A percentile compares a stretch with the other conserved stretches of the same genome.
Evolutionary conservation across 2,888 invertebrate species (phyloP).

Genomic region (Caenorhabditis becei): DNA sequence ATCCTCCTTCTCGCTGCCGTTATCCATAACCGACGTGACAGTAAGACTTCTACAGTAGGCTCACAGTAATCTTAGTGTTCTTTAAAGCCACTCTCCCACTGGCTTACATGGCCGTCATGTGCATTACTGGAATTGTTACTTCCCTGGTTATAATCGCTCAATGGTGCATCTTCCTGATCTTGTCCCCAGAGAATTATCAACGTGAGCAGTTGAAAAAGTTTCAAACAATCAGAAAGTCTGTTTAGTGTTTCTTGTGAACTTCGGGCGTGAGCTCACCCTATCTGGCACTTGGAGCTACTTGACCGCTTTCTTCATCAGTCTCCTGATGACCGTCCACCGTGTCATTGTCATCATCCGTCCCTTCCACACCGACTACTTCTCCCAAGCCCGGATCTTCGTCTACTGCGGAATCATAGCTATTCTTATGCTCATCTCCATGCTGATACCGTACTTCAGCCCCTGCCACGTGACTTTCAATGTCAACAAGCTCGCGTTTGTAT

Average conservation of each 20-base stretch:
- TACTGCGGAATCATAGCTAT: slow-evolving; percentile 19
- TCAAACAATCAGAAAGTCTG: background rate
- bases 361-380: slow-evolving; percentile 3
- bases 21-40: background rate
- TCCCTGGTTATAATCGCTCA: background rate
- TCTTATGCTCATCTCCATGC: slow-evolving; percentile 2
- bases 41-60: background rate
- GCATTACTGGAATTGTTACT: slow-evolving; percentile 12
- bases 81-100: slow-evolving; percentile 16
- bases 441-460: slow-evolving; percentile 29
- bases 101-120: slow-evolving; percentile 30
- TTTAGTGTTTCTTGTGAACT: slow-evolving; percentile 5
- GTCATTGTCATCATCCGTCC: slow-evolving; percentile 2
- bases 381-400: slow-evolving; percentile 1
- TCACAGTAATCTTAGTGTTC: slow-evolving; percentile 2
- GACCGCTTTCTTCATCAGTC: slow-evolving; percentile 1
- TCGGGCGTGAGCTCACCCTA: slow-evolving; percentile 5
- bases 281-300: slow-evolving; percentile 21
- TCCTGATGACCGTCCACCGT: slow-evolving; percentile 21
- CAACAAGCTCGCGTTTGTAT: slow-evolving; percentile 6
- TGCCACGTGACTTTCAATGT: slow-evolving; percentile 15
- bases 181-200: slow-evolving; percentile 5
- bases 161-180: background rate
- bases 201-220: slow-evolving; percentile 4
- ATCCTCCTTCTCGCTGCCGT: background rate